Percentiles rank a stretch among this genome's conserved stretches.
These are phyloP conservation scores for Chalcis sispes DNA, from an alignment of 2,888 invertebrate genomes.

Conservation along the genomic window DNA sequence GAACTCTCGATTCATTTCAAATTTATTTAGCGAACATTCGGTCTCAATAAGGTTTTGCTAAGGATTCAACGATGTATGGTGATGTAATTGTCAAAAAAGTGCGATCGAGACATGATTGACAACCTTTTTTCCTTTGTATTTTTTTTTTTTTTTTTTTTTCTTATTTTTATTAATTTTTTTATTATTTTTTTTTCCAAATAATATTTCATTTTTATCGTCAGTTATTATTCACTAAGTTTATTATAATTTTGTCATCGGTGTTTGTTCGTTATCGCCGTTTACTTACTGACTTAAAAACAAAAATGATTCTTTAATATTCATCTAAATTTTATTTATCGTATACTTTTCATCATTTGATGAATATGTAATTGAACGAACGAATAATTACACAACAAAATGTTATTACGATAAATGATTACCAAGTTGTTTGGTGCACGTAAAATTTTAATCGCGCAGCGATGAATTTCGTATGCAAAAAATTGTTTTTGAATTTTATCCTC, in stretches of 20 bases:
- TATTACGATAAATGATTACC: no score
- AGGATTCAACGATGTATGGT: conserved; percentile 9
- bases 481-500: background rate
- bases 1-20: conserved; percentile 29
- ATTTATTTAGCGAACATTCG: conserved; percentile 6
- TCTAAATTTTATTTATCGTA: no score
- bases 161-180: background rate
- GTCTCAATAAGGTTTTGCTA: conserved; percentile 31
- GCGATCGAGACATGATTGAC: conserved; percentile 21
- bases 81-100: conserved; percentile 30
- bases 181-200: background rate
- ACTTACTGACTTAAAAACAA: background rate
- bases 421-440: no score
- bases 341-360: conserved; percentile 1
- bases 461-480: no score
- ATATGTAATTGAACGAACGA: background rate
- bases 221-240: conserved; percentile 12
- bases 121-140: background rate
- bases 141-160: conserved; percentile 5
- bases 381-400: no score
- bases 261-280: conserved; percentile 29
- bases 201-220: background rate
- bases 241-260: conserved; percentile 32
- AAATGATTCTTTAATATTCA: background rate
- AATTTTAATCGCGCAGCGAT: no score